A percentile compares a stretch with the other conserved stretches of the same genome.
Evolutionary conservation across 2,797 vertebrate genomes (phyloP).

Genomic region (Enteromius treurensis): DNA sequence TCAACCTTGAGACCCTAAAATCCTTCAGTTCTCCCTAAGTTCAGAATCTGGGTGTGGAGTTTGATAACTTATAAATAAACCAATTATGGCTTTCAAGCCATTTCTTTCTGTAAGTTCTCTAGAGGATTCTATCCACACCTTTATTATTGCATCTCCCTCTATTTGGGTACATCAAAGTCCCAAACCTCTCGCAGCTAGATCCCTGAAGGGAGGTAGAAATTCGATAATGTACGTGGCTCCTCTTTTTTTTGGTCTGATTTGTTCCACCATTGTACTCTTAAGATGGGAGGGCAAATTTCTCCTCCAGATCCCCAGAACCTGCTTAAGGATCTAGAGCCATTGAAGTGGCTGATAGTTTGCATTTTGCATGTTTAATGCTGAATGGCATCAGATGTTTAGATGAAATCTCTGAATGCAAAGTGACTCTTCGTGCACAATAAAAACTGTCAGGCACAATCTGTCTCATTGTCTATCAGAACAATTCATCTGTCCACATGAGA

Average conservation of each 20-base stretch:
- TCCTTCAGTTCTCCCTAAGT: no score
- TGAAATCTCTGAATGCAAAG: not conserved
- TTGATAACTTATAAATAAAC: no score
- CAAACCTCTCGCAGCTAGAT: not conserved
- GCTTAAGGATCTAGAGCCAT: not conserved
- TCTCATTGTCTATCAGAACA: not conserved
- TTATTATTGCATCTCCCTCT: not conserved
- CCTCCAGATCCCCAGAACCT: not conserved
- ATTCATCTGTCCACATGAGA: not conserved
- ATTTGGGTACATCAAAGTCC: not conserved
- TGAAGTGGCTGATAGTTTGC: constrained; percentile 10
- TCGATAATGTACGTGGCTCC: not conserved
- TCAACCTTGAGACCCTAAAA: no score
- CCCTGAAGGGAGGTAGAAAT: not conserved
- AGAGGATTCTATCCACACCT: not conserved
- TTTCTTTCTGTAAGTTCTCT: not conserved
- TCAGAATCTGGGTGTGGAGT: no score
- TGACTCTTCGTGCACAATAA: not conserved
- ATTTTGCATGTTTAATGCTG: constrained; percentile 21
- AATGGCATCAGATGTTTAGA: not conserved
- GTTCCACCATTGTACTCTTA: not conserved
- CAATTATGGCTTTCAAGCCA: no score
- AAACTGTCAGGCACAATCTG: not conserved
- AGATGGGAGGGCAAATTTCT: not conserved
- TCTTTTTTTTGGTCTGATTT: not conserved